These are phyloP conservation scores for Cynopterus sphinx DNA, from an alignment of 2,797 vertebrate species.

Conservation along the genomic window DNA sequence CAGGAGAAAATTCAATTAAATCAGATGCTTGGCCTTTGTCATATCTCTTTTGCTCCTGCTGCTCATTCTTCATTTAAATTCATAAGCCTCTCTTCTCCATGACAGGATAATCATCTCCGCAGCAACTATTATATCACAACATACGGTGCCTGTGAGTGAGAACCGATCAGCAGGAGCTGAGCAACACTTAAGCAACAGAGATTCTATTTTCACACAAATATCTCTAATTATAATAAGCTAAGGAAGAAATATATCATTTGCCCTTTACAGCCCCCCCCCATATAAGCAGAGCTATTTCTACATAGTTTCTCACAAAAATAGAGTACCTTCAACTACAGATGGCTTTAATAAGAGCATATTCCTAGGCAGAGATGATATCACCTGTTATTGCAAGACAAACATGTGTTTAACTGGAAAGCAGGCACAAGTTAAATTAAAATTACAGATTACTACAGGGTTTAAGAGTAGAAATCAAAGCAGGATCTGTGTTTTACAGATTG, in stretches of 20 bases:
- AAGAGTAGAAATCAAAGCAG: not conserved
- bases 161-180: slow-evolving; percentile 81
- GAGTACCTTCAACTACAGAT: not conserved
- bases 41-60: slow-evolving; percentile 60
- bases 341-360: slow-evolving; percentile 28
- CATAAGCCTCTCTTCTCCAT: slow-evolving; percentile 81
- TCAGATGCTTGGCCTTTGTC: slow-evolving; percentile 60
- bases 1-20: slow-evolving; percentile 64
- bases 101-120: slow-evolving; percentile 84
- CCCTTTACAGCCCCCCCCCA: not conserved
- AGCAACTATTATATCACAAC: slow-evolving; percentile 84
- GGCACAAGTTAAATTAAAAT: slow-evolving; percentile 35
- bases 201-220: slow-evolving; percentile 85
- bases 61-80: slow-evolving; percentile 83
- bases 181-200: slow-evolving; percentile 81
- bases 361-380: not conserved
- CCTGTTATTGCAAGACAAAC: not conserved
- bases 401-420: slow-evolving; percentile 17
- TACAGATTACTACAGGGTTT: not conserved
- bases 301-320: slow-evolving; percentile 4
- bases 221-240: slow-evolving; percentile 73
- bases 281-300: not conserved
- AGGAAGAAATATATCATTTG: slow-evolving; percentile 50
- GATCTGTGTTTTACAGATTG: not conserved
- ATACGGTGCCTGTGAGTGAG: slow-evolving; percentile 82